Base-by-base conservation (phyloP, 2,113 vertebrate genomes). In the Zosterops pallidus region DNA sequence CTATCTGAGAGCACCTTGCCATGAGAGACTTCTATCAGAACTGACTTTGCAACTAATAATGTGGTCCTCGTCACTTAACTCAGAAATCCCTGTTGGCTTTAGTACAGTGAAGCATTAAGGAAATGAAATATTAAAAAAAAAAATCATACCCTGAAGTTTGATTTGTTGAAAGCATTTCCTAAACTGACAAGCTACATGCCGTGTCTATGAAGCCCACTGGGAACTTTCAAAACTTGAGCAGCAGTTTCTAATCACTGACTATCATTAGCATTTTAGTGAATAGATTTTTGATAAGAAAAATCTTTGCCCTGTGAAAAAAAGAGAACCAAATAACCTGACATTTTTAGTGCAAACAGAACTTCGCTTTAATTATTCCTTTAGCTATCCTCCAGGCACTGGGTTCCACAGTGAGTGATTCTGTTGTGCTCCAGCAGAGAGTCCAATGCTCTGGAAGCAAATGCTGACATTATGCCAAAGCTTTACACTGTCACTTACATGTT, bases 221-320 rank as follows among this genome's bases (percentile, higher is more conserved):
- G 98, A 98, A 97, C 97, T 97, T 98, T 97, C 96, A 97, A 83
- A 98, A 97, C 97, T 95, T 96, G 95, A 97, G 95, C 97, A 98
- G 97, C 97, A 95, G 97, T 97, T 98, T 98, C 97, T 98, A 98
- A 98, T 98, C 97, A 98, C 97, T 97, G 98, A 94, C 74, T 95
- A 98, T 97, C 96, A 98, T 98, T 98, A 98, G 97, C 98, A 98
- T 98, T 98, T 98, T 96, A 97, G 94, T 82, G 97, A 97, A 97
- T 96, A 97, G 94, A 96, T 97, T 96, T 97, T 98, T 98, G 95
- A 97, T 97, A 97, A 97, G 97, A 97, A 98, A 98, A 98, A 97
- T 97, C 95, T 97, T 98, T 92, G 90, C 96, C 86, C 79, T 94
- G 76, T 76, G 86, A 52, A 93, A 93, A 95, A 96, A 95, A 89